Evolutionary conservation across 2,113 vertebrate species (phyloP).

Genomic region (Cheirogaleus medius): DNA sequence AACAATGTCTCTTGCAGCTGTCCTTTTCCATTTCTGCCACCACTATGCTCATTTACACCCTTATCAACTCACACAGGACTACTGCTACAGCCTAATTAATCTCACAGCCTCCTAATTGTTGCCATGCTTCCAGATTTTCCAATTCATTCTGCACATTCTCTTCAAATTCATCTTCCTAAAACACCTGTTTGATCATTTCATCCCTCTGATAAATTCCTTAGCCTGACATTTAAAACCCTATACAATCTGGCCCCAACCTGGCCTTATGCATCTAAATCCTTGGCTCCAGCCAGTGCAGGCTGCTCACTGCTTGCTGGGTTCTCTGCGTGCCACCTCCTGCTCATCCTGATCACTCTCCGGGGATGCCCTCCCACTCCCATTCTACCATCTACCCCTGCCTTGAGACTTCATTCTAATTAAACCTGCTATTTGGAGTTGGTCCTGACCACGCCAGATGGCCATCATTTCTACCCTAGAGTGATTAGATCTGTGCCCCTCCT

Average conservation of each 20-base stretch:
- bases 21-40: constrained; percentile 45
- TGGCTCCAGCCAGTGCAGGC: not conserved
- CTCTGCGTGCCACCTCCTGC: not conserved
- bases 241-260: constrained; percentile 53
- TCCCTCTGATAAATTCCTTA: constrained; percentile 57
- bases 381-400: not conserved
- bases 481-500: not conserved
- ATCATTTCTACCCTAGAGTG: not conserved
- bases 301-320: not conserved
- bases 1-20: constrained; percentile 59
- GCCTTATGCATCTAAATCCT: not conserved
- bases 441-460: constrained; percentile 50
- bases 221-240: constrained; percentile 64
- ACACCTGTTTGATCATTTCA: constrained; percentile 70
- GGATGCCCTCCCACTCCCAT: not conserved
- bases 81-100: constrained; percentile 56
- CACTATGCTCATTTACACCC: constrained; percentile 48
- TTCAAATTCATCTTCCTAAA: constrained; percentile 68
- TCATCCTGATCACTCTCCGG: not conserved
- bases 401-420: constrained; percentile 49
- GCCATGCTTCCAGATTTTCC: constrained; percentile 63
- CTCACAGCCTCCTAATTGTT: constrained; percentile 54
- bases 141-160: constrained; percentile 41
- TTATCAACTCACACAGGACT: constrained; percentile 52
- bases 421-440: constrained; percentile 44